Base-by-base conservation (phyloP, 2,113 vertebrate genomes). In the Carassius gibelio region DNA sequence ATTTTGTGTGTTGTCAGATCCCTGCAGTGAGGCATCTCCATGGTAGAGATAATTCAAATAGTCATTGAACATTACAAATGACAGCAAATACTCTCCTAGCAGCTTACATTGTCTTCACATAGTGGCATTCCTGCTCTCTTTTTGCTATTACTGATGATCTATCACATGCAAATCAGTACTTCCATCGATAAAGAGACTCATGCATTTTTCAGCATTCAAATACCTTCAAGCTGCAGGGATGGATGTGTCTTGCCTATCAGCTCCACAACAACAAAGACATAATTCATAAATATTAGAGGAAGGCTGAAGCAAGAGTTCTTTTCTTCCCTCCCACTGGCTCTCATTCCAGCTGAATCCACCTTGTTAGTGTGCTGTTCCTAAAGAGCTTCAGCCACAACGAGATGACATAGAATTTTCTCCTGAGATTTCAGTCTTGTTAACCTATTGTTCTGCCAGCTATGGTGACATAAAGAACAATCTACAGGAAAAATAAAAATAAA, bases 141-240 rank as follows among this genome's bases (percentile, higher is more conserved):
- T 55, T 55, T 55, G 52, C 52, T 19, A 55, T 55, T 87, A 89
- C 83, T 88, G 76, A 78, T 85, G 88, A 91, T 91, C 90, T 83
- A 91, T 93, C 92, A 93, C 90, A 91, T 80, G 84, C 3, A 52
- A 66, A 89, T 92, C 85, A 87, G 89, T 89, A 88, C 89, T 91
- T 89, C 90, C 91, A 92, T 93, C 90, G 91, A 88, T 92, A 91
- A 92, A 92, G 87, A 78, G 71, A 1, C 90, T 94, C 92, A 92
- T 94, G 91, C 89, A 94, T 93, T 93, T 94, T 95, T 94, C 92
- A 95, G 84, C 91, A 92, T 92, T 93, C 91, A 93, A 91, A 94
- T 92, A 91, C 87, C 88, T 93, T 78, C 86, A 83, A 90, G 90
- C 90, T 90, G 85, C 82, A 77, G 89, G 90, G 87, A 90, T 75